Evolutionary conservation across 2,888 invertebrate genomes (phyloP), one percentile per base, ranked within the genome.

Genomic region (Linnaemya tessellans): DNA sequence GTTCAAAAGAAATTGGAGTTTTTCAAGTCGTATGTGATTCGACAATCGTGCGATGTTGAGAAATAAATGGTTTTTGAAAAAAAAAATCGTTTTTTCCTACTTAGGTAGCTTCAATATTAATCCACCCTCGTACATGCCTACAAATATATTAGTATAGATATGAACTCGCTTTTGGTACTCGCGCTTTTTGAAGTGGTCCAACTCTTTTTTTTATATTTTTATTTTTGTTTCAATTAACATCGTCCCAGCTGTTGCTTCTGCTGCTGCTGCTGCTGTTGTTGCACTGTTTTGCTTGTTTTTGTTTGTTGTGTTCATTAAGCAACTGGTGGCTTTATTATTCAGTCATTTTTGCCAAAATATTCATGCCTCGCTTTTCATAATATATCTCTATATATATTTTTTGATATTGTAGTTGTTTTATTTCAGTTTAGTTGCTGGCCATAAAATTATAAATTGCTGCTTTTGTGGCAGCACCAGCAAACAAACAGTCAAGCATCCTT

Each of bases 371-470:
- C 30, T 30, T 5, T 30, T 30, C 5, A 30, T 30, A 30, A 30
- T 3, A 30, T 5, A n/a, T n/a, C n/a, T n/a, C n/a, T n/a, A n/a
- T n/a, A 3, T 58, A 58, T 41, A 56, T 54, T 38, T 0, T 18
- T 54, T 56, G 3, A 20, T 25, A 15, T 20, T 54, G 3, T 18
- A 11, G 15, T 67, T 15, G 20, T 67, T 67, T 58, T 78, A 78
- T 64, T 60, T 51, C 60, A 60, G 38, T 58, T 58, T 80, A 49
- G 56, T 71, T 71, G 80, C n/a, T 58, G 54, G 56, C 56, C 64
- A 80, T 80, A 73, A 80, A 65, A 80, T 56, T 80, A 80, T 54
- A 80, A 73, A 73, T 13, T 80, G 56, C 71, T 71, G 71, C 54
- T 64, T 71, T 80, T 71, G 46, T 71, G 71, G 64, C 54, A 62